These are phyloP conservation scores for Pungitius pungitius DNA, from an alignment of 2,113 vertebrate genomes.

Conservation along the genomic window DNA sequence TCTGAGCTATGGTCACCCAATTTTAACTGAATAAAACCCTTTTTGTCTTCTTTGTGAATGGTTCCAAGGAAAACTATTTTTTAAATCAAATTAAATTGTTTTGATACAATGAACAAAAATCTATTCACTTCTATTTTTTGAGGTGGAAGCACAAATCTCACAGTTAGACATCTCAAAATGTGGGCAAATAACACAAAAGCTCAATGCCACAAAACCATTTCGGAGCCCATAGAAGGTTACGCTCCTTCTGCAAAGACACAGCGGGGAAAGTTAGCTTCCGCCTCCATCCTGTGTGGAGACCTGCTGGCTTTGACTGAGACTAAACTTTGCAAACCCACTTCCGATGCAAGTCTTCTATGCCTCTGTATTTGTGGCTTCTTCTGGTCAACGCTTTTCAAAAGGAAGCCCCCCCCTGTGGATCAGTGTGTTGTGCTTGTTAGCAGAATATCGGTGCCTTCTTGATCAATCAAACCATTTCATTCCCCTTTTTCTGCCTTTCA, in stretches of 20 bases:
- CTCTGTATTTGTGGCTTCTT: slow-evolving; percentile 12
- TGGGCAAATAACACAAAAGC: not conserved
- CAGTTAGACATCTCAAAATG: not conserved
- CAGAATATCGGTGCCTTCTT: slow-evolving; percentile 47
- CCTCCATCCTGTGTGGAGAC: slow-evolving; percentile 23
- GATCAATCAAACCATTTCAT: slow-evolving; percentile 44
- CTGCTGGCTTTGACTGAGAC: slow-evolving; percentile 23
- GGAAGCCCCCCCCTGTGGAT: slow-evolving; percentile 22
- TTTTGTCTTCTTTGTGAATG: not conserved
- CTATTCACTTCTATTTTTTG: not conserved
- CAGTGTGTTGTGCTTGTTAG: slow-evolving; percentile 51
- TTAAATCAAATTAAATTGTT: not conserved
- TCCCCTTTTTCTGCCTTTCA: slow-evolving; percentile 19
- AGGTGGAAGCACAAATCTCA: not conserved
- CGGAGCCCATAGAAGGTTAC: slow-evolving; percentile 3
- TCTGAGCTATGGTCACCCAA: not conserved
- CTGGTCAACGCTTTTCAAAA: slow-evolving; percentile 46
- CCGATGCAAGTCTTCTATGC: slow-evolving; percentile 1
- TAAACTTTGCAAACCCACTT: slow-evolving; percentile 20
- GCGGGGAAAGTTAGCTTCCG: not conserved
- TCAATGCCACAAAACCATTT: not conserved
- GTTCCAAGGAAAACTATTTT: not conserved
- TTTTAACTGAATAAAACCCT: not conserved
- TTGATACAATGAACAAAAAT: not conserved
- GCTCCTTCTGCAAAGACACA: slow-evolving; percentile 13